Conservation (phyloP, 1,140 invertebrate species). For the Diuraphis noxia region DNA sequence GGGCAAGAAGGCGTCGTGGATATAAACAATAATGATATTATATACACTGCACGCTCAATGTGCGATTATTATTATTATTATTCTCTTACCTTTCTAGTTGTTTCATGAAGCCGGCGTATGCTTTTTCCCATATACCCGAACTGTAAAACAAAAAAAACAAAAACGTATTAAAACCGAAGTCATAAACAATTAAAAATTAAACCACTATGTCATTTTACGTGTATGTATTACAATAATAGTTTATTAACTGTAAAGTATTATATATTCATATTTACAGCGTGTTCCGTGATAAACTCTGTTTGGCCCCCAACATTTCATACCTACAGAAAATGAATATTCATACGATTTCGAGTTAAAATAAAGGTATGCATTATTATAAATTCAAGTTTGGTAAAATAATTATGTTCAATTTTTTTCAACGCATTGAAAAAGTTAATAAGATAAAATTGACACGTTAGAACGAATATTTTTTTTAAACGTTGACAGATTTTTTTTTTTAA, state of each 20-base stretch:
- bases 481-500: neutral
- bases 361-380: neutral
- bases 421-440: too few relatives aligned
- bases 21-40: slow-evolving; percentile 34
- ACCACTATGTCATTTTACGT: neutral
- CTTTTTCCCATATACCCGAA: slow-evolving; percentile 44
- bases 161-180: neutral
- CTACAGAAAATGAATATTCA: neutral
- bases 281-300: neutral
- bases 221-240: neutral
- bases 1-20: slow-evolving; percentile 1
- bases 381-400: neutral
- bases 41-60: neutral
- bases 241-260: neutral
- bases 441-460: neutral
- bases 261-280: neutral
- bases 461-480: neutral
- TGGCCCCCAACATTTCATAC: neutral
- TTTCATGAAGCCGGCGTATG: slow-evolving; percentile 49
- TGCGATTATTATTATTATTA: neutral
- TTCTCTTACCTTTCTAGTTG: slow-evolving; percentile 50
- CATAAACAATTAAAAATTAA: neutral
- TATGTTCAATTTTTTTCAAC: too few relatives aligned
- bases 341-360: neutral
- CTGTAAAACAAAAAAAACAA: neutral